These are phyloP conservation scores for Zaprionus africanus DNA, from an alignment of 1,140 invertebrate species.

Conservation along the genomic window DNA sequence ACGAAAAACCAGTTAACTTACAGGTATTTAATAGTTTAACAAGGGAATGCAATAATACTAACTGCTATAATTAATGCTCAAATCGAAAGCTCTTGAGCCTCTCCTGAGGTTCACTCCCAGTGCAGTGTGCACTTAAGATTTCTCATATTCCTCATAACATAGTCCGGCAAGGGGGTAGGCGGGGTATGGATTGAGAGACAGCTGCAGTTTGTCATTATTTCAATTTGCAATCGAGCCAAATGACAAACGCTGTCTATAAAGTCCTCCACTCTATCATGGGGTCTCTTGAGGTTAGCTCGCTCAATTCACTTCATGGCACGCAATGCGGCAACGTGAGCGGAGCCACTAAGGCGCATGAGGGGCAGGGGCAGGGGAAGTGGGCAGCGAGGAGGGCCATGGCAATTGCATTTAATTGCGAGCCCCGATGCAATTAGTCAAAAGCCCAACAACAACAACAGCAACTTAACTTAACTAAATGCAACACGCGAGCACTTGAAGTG, in stretches of 20 bases:
- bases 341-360: background rate
- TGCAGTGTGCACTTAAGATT: conserved; percentile 28
- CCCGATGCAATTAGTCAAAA: conserved; percentile 72
- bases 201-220: conserved; percentile 47
- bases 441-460: conserved; percentile 33
- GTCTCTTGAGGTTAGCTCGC: conserved; percentile 41
- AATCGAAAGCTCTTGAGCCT: background rate
- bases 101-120: background rate
- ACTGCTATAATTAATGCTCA: background rate
- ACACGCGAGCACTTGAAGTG: conserved; percentile 46
- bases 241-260: conserved; percentile 65
- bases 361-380: background rate
- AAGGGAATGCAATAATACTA: background rate
- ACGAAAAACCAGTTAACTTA: too few relatives aligned
- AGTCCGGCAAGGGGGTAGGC: background rate
- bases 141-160: conserved; percentile 9
- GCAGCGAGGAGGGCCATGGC: background rate
- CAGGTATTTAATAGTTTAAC: background rate
- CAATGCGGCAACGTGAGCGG: conserved; percentile 23
- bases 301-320: conserved; percentile 22
- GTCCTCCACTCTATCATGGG: conserved; percentile 47
- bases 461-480: conserved; percentile 42
- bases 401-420: conserved; percentile 73
- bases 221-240: conserved; percentile 54
- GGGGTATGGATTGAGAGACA: background rate